phyloP scores from a whole-genome alignment of 2,797 vertebrate genomes.

The Enteromius trimaculatus region DNA sequence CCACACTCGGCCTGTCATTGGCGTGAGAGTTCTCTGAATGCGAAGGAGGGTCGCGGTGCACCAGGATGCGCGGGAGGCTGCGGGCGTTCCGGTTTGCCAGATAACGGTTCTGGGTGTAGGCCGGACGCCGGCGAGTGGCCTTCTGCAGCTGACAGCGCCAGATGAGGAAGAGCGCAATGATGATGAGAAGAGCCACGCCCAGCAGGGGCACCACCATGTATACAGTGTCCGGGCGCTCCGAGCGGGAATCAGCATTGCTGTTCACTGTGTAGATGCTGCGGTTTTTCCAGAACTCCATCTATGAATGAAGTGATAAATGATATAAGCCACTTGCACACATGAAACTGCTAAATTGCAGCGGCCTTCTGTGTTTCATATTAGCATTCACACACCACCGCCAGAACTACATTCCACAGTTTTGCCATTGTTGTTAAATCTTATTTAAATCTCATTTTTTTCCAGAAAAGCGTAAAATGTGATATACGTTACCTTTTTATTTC shows the following conservation, averaged over 20 bases:
- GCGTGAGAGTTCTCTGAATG: conserved; percentile 67
- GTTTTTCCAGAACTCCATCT: conserved; percentile 93
- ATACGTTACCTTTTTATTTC: background rate
- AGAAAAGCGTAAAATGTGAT: background rate
- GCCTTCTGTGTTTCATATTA: conserved; percentile 4
- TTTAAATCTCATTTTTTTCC: too few species aligned
- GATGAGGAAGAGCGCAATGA: conserved; percentile 89
- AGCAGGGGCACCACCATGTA: conserved; percentile 88
- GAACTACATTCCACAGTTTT: background rate
- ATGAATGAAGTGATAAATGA: conserved; percentile 9
- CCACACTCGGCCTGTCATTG: conserved; percentile 59
- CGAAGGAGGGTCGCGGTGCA: conserved; percentile 78
- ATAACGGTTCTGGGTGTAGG: conserved; percentile 87
- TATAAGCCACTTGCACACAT: conserved; percentile 1
- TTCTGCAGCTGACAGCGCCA: conserved; percentile 92
- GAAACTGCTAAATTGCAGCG: background rate
- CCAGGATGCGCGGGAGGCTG: conserved; percentile 84
- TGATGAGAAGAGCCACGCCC: conserved; percentile 85
- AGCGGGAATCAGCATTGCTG: conserved; percentile 77
- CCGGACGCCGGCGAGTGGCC: conserved; percentile 82
- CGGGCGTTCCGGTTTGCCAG: conserved; percentile 79
- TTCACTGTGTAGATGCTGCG: conserved; percentile 81
- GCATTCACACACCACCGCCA: background rate
- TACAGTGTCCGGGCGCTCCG: conserved; percentile 80
- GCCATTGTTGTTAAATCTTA: background rate